Conservation (phyloP, 2,888 invertebrate species). For the Dryomyza anilis region DNA sequence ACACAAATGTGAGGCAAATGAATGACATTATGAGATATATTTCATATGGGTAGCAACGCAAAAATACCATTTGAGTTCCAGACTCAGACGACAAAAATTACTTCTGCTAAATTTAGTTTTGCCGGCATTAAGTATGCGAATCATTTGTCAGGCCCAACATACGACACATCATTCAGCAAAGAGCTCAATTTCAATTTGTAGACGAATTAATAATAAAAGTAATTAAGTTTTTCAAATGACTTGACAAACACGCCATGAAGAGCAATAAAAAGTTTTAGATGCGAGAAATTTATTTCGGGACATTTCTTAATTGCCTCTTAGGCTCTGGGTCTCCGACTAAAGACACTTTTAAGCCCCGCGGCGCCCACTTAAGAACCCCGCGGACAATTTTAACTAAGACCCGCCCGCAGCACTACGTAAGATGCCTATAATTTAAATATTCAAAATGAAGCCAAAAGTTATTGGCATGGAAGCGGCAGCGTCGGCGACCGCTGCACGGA, state of each 20-base stretch:
- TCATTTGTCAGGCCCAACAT: no score
- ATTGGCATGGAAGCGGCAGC: constrained; percentile 35
- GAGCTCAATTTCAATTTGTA: constrained; percentile 1
- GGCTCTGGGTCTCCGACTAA: no score
- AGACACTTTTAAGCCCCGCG: no score
- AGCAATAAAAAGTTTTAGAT: neutral
- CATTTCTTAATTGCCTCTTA: neutral
- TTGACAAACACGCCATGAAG: constrained; percentile 48
- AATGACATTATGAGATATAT: no score
- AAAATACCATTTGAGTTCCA: no score
- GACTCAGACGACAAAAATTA: no score
- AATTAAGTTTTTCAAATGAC: constrained; percentile 54
- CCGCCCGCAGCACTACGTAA: neutral
- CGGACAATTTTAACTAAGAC: neutral
- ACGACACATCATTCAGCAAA: no score
- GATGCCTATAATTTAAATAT: constrained; percentile 46
- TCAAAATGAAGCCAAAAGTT: constrained; percentile 53
- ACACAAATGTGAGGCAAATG: no score
- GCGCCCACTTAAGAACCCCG: neutral
- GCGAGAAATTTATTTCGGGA: neutral
- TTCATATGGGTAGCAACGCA: no score
- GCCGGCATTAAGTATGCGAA: no score
- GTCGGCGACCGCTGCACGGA: neutral
- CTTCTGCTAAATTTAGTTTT: no score
- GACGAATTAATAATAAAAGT: constrained; percentile 42